Conservation (phyloP, 2,113 vertebrate species). For the Taxidea taxus region DNA sequence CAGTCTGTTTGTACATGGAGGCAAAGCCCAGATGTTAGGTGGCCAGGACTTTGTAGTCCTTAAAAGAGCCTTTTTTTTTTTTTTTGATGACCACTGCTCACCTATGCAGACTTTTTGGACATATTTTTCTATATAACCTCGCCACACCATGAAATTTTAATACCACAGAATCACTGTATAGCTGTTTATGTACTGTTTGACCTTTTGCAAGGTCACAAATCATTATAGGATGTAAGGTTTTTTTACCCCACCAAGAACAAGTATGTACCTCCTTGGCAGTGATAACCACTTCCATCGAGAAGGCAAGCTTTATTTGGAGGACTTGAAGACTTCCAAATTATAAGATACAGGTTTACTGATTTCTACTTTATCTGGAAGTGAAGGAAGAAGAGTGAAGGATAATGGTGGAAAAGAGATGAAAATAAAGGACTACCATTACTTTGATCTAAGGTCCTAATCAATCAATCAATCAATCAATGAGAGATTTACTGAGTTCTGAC, state of each 20-base stretch:
- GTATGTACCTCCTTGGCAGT: neutral
- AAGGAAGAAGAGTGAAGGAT: conserved; percentile 29
- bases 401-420: neutral
- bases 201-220: neutral
- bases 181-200: neutral
- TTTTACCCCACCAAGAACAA: neutral
- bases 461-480: conserved; percentile 23
- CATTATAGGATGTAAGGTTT: neutral
- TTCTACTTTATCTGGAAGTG: conserved; percentile 6
- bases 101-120: neutral
- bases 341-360: neutral
- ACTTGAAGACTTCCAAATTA: conserved; percentile 20
- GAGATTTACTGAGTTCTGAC: neutral
- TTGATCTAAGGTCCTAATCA: conserved; percentile 15
- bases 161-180: neutral
- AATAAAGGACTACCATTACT: neutral
- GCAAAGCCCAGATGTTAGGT: conserved; percentile 9
- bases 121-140: neutral
- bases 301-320: neutral
- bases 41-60: neutral
- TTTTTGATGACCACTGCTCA: neutral
- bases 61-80: conserved; percentile 13
- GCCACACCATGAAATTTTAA: neutral
- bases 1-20: neutral
- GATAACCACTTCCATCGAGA: neutral